These are phyloP conservation scores for Amblyornis subalaris DNA, from an alignment of 2,113 vertebrate species.

Conservation along the genomic window DNA sequence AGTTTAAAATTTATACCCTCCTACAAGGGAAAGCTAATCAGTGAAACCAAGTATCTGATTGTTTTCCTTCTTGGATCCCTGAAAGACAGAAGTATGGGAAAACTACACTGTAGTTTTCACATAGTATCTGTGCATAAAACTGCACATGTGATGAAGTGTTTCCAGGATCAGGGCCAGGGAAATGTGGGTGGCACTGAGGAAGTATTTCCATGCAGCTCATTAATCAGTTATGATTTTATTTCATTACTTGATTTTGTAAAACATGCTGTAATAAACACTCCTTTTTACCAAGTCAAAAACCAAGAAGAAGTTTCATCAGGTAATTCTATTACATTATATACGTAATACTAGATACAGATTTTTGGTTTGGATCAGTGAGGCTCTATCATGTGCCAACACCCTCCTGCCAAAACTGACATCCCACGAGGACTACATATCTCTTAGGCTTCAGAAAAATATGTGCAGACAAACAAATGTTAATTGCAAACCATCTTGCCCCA, in stretches of 20 bases:
- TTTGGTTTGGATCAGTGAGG: constrained; percentile 15
- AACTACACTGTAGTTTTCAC: constrained; percentile 44
- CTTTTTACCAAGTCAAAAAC: constrained; percentile 21
- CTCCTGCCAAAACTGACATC: constrained; percentile 50
- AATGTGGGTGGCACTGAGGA: constrained; percentile 65
- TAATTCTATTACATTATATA: constrained; percentile 47
- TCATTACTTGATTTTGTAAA: constrained; percentile 50
- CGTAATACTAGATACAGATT: constrained; percentile 20
- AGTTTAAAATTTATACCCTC: not conserved
- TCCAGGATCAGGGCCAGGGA: constrained; percentile 61
- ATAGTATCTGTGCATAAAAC: constrained; percentile 45
- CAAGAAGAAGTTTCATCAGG: constrained; percentile 41
- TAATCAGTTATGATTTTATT: constrained; percentile 61
- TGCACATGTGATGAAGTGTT: constrained; percentile 59
- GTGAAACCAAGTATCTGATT: not conserved
- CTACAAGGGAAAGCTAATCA: not conserved
- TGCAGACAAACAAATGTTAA: constrained; percentile 32
- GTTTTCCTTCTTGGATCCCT: not conserved
- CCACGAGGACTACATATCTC: not conserved
- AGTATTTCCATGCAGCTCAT: constrained; percentile 59
- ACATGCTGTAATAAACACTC: constrained; percentile 53
- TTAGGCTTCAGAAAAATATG: constrained; percentile 25
- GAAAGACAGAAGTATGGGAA: constrained; percentile 45
- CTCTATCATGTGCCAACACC: not conserved
- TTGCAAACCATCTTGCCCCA: not conserved